phyloP scores from a whole-genome alignment of 35 echinoderm and acorn worm species.

The Stichopus chloronotus region DNA sequence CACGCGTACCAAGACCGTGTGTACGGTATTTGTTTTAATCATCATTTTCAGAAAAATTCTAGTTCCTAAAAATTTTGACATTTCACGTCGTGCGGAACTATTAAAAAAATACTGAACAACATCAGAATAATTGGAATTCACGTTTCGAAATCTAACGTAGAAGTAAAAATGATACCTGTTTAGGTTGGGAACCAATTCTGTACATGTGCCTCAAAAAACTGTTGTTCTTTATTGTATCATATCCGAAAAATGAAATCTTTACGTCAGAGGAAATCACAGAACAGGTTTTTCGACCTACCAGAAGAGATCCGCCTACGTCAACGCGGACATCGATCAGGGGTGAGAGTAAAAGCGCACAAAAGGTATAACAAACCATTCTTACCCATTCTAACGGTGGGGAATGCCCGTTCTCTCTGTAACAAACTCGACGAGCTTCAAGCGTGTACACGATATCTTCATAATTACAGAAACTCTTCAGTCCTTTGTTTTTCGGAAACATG shows the following conservation, averaged over 20 bases:
- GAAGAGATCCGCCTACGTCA: slow-evolving; percentile 17
- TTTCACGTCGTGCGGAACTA: too few species aligned
- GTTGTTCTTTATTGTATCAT: neutral
- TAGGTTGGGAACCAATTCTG: too few species aligned
- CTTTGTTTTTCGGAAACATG: slow-evolving; percentile 48
- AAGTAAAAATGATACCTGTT: too few species aligned
- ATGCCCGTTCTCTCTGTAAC: slow-evolving; percentile 34
- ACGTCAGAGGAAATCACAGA: neutral
- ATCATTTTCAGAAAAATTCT: too few species aligned
- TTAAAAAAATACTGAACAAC: too few species aligned
- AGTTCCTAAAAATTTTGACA: too few species aligned
- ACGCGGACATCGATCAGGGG: slow-evolving; percentile 26
- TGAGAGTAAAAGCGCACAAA: neutral
- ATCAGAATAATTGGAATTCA: too few species aligned
- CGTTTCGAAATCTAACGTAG: too few species aligned
- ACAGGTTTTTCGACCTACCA: neutral
- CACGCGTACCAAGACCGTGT: too few species aligned
- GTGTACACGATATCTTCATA: slow-evolving; percentile 27
- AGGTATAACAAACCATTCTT: neutral
- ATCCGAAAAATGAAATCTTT: slow-evolving; percentile 13
- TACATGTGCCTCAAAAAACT: neutral
- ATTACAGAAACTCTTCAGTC: slow-evolving; percentile 31
- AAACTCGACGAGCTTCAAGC: slow-evolving; percentile 51
- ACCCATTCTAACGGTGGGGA: slow-evolving; percentile 6
- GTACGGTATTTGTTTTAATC: too few species aligned